phyloP scores from a whole-genome alignment of 2,113 vertebrate species.

The Rousettus leschenaultii region DNA sequence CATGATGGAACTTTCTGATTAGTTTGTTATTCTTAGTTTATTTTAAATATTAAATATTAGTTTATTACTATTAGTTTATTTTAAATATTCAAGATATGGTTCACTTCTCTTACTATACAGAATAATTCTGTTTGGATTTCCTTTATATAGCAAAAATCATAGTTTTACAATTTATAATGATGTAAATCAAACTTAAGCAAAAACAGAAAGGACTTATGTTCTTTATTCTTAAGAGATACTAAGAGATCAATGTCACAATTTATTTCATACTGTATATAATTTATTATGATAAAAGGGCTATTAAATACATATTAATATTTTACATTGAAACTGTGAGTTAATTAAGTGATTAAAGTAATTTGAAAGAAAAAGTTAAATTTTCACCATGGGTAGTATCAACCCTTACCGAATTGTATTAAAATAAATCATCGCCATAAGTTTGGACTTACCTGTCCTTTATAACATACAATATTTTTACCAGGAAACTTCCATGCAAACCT shows the following conservation, averaged over 20 bases:
- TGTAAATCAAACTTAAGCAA: constrained; percentile 73
- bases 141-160: constrained; percentile 19
- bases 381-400: constrained; percentile 45
- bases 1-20: constrained; percentile 53
- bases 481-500: constrained; percentile 46
- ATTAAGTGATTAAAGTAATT: constrained; percentile 72
- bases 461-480: constrained; percentile 2
- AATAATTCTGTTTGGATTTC: constrained; percentile 56
- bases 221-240: constrained; percentile 63
- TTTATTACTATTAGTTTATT: not conserved
- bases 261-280: constrained; percentile 65
- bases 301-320: constrained; percentile 67
- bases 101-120: constrained; percentile 47
- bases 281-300: constrained; percentile 57
- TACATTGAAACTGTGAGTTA: constrained; percentile 60
- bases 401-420: constrained; percentile 4
- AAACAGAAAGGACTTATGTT: constrained; percentile 34
- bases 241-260: constrained; percentile 65
- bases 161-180: constrained; percentile 52
- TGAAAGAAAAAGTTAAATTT: constrained; percentile 69
- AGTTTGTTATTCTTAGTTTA: not conserved
- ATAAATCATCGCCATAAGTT: not conserved
- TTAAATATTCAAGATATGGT: constrained; percentile 51
- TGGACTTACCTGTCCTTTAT: not conserved
- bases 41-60: too few relatives aligned